Evolutionary conservation across 53 echinoderm and acorn worm genomes (phyloP), one percentile per base, ranked within the genome.

Genomic region (Holothuria scabra): DNA sequence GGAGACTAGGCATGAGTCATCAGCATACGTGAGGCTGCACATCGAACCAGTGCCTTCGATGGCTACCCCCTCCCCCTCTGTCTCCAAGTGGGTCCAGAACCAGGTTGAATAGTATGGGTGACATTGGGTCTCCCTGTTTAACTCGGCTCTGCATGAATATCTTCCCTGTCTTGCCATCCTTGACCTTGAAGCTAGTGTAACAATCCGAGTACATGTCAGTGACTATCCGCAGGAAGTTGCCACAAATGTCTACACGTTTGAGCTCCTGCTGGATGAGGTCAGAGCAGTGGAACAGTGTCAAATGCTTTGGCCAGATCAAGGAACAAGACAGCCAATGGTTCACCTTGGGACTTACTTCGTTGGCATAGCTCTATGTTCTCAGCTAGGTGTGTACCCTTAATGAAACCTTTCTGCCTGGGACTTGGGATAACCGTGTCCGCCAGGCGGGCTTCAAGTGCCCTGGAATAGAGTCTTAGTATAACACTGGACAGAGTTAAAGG

Each of bases 331-430:
- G 32, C 41, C 7, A 69, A 18, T 21, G 35, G 31, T 31, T 68
- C 31, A 1, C 38, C 1, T n/a, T 69, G 28, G n/a, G 38, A 9
- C 20, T 68, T 68, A 4, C 70, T 22, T 12, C 33, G 7, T 0
- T 21, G 28, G 19, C 32, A 33, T 6, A 69, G 14, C 16, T 8
- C 21, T 9, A 69, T 35, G 41, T 70, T 70, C 18, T 33, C 41
- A 14, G 16, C 8, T 5, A 22, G 5, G 0, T 12, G 1, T n/a
- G 34, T 12, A 8, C 52, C 76, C 26, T 76, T 25, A 16, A 23
- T 26, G 57, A 76, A 76, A 0, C 57, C 76, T 76, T 31, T n/a
- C 20, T 76, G 76, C 76, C 76, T 46, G 24, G 57, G 57, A 31
- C 25, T 20, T 11, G 56, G n/a, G 10, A 2, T 2, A 8, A 1